Evolutionary conservation across 2,797 vertebrate genomes (phyloP).

Genomic region (Pterois miles): DNA sequence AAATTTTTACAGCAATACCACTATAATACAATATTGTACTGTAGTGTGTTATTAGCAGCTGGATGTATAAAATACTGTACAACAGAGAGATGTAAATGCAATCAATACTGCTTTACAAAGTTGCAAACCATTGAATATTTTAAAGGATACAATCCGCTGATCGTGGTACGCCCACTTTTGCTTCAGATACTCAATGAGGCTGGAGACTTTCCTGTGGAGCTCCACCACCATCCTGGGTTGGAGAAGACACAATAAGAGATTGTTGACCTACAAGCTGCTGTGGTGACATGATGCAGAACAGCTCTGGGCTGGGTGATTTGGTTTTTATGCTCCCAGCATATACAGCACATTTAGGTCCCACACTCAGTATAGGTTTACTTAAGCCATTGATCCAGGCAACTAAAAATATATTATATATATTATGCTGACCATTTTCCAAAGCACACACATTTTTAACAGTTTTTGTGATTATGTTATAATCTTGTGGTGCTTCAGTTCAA

Average conservation of each 20-base stretch:
- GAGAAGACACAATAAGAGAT: conserved; percentile 10
- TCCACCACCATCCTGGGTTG: conserved; percentile 95
- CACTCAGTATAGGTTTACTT: background rate
- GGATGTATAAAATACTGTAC: background rate
- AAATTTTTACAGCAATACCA: too few species aligned
- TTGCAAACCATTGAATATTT: background rate
- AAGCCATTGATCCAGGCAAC: too few species aligned
- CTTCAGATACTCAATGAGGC: conserved; percentile 97
- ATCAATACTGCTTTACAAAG: background rate
- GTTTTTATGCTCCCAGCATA: background rate
- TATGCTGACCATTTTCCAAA: background rate
- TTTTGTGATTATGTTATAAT: too few species aligned
- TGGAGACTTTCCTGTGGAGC: conserved; percentile 97
- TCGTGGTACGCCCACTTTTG: conserved; percentile 98
- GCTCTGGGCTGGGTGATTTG: background rate
- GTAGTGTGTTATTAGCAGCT: background rate
- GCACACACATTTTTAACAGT: background rate
- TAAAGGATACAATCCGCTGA: conserved; percentile 94
- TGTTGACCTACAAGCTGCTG: background rate
- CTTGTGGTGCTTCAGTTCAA: background rate
- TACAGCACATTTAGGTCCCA: background rate
- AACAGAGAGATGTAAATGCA: too few species aligned
- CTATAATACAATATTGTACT: too few species aligned
- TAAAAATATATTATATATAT: background rate
- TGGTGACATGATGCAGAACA: background rate